These are phyloP conservation scores for Caenorhabditis briggsae DNA, from an alignment of 1,140 invertebrate genomes.

Conservation along the genomic window DNA sequence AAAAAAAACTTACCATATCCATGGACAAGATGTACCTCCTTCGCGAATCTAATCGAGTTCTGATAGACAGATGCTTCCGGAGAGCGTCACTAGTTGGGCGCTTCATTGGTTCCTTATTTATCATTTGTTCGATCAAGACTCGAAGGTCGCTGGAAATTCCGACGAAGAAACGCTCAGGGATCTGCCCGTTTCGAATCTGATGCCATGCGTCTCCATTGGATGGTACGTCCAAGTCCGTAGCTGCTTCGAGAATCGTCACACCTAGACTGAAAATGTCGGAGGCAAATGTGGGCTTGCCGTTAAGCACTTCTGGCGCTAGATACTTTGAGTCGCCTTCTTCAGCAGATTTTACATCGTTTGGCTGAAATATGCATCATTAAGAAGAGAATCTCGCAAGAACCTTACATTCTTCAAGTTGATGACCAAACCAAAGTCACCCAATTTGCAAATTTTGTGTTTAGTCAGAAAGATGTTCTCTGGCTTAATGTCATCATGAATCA, in stretches of 20 bases:
- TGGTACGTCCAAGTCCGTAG: slow-evolving; percentile 84
- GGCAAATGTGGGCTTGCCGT: slow-evolving; percentile 82
- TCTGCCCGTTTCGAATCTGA: slow-evolving; percentile 80
- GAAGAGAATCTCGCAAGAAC: background rate
- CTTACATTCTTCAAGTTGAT: slow-evolving; percentile 82
- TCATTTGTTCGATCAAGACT: slow-evolving; percentile 81
- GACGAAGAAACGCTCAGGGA: slow-evolving; percentile 79
- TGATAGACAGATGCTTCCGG: slow-evolving; percentile 70
- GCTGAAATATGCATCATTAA: slow-evolving; percentile 73
- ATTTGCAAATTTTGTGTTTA: slow-evolving; percentile 82
- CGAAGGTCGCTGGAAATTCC: slow-evolving; percentile 81
- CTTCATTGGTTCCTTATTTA: slow-evolving; percentile 80
- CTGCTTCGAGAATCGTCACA: slow-evolving; percentile 80
- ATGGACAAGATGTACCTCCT: background rate
- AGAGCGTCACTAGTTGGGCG: slow-evolving; percentile 81
- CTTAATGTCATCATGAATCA: slow-evolving; percentile 86
- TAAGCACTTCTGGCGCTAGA: slow-evolving; percentile 84
- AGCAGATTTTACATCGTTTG: slow-evolving; percentile 79
- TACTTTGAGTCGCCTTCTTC: slow-evolving; percentile 86
- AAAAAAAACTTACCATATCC: background rate
- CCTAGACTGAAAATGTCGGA: slow-evolving; percentile 80
- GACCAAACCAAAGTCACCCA: slow-evolving; percentile 86
- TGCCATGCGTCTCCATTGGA: slow-evolving; percentile 84
- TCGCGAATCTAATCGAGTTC: no score
- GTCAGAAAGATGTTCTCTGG: slow-evolving; percentile 85